Base-by-base conservation (phyloP, 2,797 vertebrate species). In the Acrossocheilus wenchowensis region DNA sequence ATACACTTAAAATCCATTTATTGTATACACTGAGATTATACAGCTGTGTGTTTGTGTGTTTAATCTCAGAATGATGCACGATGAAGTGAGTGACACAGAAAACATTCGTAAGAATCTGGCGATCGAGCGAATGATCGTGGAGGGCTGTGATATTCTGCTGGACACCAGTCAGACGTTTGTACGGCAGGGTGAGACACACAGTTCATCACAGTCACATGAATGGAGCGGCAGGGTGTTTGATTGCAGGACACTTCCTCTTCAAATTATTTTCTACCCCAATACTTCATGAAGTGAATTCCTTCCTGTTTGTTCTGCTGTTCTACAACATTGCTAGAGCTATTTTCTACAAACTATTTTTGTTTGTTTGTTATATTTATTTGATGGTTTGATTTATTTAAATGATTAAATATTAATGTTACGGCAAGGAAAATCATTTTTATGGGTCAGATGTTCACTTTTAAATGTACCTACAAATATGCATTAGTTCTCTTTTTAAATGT, bases 41-140 rank as follows among this genome's bases (percentile, higher is more conserved):
- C 11, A 30, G 2, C 43, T 30, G 48, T 34, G 30, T 23, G 6
- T 41, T 78, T 78, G 54, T 30, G 30, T n/a, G 54, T 79, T 41
- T 57, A 0, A 39, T 26, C 12, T 43, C 54, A 99, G 98, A 92
- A 96, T 99, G 77, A 99, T 99, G 98, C 98, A 99, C 0, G 98
- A 99, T 74, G 98, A 99, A 93, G 98, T 99, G 87, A 99, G 98
- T 1, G 98, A 99, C 94, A 99, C 98, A 0, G 98, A 99, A 92
- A 99, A 99, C 94, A 99, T 99, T 89, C 93, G 98, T 23, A 99
- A 99, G 94, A 99, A 99, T 91, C 95, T 99, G 78, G 98, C 98
- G 88, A 99, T 99, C 81, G 98, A 99, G 91, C 96, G 98, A 91
- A 99, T 97, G 93, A 99, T 99, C 36, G 98, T 99, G 66, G 98